Evolutionary conservation across 1,140 invertebrate genomes (phyloP).

Genomic region (Eriocheir sinensis): DNA sequence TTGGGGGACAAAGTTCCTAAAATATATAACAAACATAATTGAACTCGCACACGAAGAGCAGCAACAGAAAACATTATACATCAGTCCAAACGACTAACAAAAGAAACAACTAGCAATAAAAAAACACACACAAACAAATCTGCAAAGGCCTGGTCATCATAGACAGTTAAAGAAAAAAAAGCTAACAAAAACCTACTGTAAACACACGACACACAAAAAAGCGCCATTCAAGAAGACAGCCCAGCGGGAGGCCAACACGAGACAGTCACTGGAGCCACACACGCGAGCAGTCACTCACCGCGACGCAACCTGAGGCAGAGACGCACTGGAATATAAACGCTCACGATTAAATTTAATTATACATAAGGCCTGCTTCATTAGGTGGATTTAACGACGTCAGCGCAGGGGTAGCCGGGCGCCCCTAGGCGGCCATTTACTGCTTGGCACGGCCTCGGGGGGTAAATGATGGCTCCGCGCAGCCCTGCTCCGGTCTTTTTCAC

Average conservation of each 20-base stretch:
- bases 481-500: not conserved
- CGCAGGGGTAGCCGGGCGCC: not conserved
- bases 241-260: too few relatives aligned
- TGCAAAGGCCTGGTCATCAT: too few relatives aligned
- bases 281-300: not conserved
- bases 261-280: not conserved
- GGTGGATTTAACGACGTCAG: not conserved
- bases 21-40: too few relatives aligned
- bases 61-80: not conserved
- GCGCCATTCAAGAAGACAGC: too few relatives aligned
- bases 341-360: constrained; percentile 6
- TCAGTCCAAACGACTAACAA: not conserved
- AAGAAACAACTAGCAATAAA: not conserved
- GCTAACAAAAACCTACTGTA: not conserved
- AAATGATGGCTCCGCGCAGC: not conserved
- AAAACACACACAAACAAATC: not conserved
- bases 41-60: too few relatives aligned
- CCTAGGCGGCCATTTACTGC: not conserved
- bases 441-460: not conserved
- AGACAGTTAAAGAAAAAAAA: not conserved
- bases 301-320: not conserved
- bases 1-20: too few relatives aligned
- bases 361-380: constrained; percentile 15
- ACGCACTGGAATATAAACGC: not conserved
- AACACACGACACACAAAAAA: not conserved